These are phyloP conservation scores for Gavialis gangeticus DNA, from an alignment of 2,113 vertebrate genomes.

Conservation along the genomic window DNA sequence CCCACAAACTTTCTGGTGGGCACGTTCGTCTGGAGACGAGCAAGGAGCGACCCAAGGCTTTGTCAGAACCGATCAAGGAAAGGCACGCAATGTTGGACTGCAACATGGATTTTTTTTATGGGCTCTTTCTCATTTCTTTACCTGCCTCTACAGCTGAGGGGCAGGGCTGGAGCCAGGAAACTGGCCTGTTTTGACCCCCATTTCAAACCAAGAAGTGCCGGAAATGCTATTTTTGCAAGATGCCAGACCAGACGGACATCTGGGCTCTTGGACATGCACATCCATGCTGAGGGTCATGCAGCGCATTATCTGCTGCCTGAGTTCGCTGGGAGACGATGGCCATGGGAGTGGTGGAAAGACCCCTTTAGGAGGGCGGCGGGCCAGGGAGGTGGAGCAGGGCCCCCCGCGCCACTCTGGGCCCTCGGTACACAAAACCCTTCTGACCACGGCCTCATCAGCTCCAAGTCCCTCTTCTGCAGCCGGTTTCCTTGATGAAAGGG, in stretches of 20 bases:
- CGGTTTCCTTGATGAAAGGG: background rate
- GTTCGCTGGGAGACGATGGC: background rate
- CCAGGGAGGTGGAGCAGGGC: background rate
- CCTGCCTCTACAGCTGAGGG: background rate
- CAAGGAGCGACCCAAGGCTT: background rate
- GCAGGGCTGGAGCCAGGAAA: background rate
- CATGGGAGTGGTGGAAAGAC: background rate
- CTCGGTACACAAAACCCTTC: background rate
- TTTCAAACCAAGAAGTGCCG: background rate
- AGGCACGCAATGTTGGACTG: background rate
- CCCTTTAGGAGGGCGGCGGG: background rate
- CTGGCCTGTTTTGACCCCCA: background rate
- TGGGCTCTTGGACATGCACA: background rate
- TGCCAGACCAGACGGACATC: background rate
- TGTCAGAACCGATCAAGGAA: background rate
- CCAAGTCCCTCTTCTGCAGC: background rate
- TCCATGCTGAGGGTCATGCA: background rate
- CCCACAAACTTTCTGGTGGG: background rate
- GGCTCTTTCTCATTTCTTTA: background rate
- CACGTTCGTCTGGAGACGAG: background rate
- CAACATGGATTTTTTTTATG: background rate
- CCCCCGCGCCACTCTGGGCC: background rate
- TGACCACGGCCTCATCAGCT: background rate
- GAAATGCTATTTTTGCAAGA: background rate
- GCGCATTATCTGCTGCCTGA: background rate